These are phyloP conservation scores for Raja brachyura DNA, from an alignment of 2,113 vertebrate genomes.

Conservation along the genomic window DNA sequence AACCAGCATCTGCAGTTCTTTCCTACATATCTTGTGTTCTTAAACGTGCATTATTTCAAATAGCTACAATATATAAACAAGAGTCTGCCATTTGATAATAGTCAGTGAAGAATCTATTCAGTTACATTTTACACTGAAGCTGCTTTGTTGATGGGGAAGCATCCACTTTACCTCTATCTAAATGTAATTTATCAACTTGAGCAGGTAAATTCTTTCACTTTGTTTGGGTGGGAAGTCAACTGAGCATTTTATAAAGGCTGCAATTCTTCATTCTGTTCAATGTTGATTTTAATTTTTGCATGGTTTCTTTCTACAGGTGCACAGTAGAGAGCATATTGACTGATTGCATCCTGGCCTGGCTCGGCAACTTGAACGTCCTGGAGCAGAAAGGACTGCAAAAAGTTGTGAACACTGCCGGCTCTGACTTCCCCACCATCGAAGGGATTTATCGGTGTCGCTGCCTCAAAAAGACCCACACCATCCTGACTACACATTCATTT, in stretches of 20 bases:
- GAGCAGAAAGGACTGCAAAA: no score
- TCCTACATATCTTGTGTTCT: background rate
- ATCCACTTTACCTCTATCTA: background rate
- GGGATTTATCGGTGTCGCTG: no score
- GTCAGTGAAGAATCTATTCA: background rate
- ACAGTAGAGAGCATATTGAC: no score
- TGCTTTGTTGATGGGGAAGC: background rate
- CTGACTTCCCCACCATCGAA: no score
- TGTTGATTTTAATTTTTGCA: background rate
- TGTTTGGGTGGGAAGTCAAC: no score
- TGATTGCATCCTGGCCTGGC: no score
- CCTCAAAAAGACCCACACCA: no score
- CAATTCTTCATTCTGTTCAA: background rate
- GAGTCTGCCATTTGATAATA: background rate
- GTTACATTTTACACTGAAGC: background rate
- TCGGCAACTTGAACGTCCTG: no score
- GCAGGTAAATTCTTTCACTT: background rate
- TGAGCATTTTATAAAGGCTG: background rate
- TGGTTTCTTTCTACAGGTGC: no score
- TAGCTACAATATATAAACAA: background rate
- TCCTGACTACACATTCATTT: no score
- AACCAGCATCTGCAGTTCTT: no score
- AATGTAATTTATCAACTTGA: background rate
- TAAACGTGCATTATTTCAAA: background rate
- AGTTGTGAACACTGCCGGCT: no score